Percentiles rank a stretch among this genome's conserved stretches.
Evolutionary conservation across 2,888 invertebrate genomes (phyloP).

Genomic region (Acleris laterana): DNA sequence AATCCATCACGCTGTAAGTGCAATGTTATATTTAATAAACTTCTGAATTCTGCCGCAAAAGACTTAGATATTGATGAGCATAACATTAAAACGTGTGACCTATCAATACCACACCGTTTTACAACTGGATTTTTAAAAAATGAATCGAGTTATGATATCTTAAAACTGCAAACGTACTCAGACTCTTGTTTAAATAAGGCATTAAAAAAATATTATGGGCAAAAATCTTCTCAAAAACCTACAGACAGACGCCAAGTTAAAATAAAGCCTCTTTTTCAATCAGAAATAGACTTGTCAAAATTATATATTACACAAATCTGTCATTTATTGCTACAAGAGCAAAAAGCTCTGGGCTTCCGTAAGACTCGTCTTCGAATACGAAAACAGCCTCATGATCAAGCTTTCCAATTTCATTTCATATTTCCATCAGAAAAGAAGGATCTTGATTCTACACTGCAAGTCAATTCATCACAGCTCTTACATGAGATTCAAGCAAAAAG

Average conservation of each 20-base stretch:
- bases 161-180: background rate
- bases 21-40: background rate
- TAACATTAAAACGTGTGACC: background rate
- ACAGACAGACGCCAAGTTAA: too few relatives aligned
- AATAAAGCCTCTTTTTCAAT: too few relatives aligned
- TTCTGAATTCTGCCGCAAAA: background rate
- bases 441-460: background rate
- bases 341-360: background rate
- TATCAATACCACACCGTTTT: background rate
- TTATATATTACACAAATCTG: too few relatives aligned
- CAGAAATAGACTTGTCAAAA: too few relatives aligned
- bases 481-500: background rate
- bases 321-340: too few relatives aligned
- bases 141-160: background rate
- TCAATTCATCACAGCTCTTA: background rate
- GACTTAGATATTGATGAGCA: background rate
- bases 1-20: background rate
- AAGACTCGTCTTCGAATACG: background rate
- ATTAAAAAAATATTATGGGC: too few relatives aligned
- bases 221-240: too few relatives aligned
- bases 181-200: too few relatives aligned
- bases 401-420: background rate
- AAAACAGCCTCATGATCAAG: background rate
- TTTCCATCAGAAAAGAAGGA: background rate
- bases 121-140: background rate